Conservation (phyloP, 2,888 invertebrate species). For the Lymantria monacha region DNA sequence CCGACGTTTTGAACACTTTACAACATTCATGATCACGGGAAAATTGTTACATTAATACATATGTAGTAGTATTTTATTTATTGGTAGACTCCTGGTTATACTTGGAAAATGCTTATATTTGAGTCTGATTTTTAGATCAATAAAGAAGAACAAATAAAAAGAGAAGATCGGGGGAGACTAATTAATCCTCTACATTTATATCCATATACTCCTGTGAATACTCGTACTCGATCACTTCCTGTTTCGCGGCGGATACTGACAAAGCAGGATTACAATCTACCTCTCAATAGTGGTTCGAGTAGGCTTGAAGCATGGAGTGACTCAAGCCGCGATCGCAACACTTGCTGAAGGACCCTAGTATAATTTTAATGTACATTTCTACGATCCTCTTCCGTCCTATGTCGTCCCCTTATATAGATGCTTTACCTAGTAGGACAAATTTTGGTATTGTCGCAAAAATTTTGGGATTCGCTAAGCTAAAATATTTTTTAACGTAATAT, state of each 20-base stretch:
- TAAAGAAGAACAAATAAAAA: no score
- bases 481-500: no score
- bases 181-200: not conserved
- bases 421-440: constrained; percentile 31
- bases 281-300: constrained; percentile 50
- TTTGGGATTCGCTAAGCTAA: not conserved
- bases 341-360: constrained; percentile 48
- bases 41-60: no score
- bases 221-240: constrained; percentile 48
- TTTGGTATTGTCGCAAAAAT: constrained; percentile 13
- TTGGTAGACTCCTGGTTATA: not conserved
- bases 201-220: constrained; percentile 14
- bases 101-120: not conserved
- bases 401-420: constrained; percentile 34
- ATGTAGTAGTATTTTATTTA: not conserved
- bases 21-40: no score
- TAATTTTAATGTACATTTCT: constrained; percentile 59
- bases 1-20: no score
- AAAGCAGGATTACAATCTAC: constrained; percentile 64
- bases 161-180: not conserved
- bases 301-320: constrained; percentile 52
- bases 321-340: constrained; percentile 52
- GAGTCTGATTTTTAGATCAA: no score
- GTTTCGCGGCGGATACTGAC: constrained; percentile 48
- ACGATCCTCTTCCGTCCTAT: constrained; percentile 31